Base-by-base conservation (phyloP, 2,113 vertebrate species). In the Calcarius ornatus region DNA sequence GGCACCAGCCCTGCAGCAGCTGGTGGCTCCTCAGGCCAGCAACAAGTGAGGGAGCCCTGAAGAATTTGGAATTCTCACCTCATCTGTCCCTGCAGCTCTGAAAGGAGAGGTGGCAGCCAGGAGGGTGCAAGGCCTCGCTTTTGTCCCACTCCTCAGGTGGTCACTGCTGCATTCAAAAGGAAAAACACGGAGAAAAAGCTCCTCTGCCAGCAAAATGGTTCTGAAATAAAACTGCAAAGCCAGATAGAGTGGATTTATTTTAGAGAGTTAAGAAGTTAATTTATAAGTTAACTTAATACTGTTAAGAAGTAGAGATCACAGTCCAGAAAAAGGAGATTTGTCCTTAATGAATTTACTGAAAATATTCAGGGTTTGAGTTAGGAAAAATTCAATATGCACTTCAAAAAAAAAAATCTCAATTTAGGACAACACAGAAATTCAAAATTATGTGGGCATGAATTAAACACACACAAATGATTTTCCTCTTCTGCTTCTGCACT, bases 91-190 rank as follows among this genome's bases (percentile, higher is more conserved):
- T 85, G 77, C 40, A 51, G 66, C 22, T 90, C 82, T 76, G 86
- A 23, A 60, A 56, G 31, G 24, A 71, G 53, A 22, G 5, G 31
- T 64, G 68, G 30, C 31, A 68, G 93, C 93, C 69, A 43, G 42
- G 87, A 76, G 75, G 81, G 81, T 60, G 94, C 87, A 86, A 87
- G 54, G 64, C 57, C 77, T 86, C 50, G 38, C 86, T 86, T 91
- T 63, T 95, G 82, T 38, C 91, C 81, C 90, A 93, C 65, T 71
- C 86, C 80, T 91, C 88, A 87, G 90, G 69, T 28, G 50, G 68
- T 80, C 43, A 65, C 79, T 93, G 28, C 17, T 68, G 47, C 35
- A 40, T n/a, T 78, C 19, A 60, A 38, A 84, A 87, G 71, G 37
- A 38, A 80, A 72, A 77, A 63, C 56, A 73, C 37, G n/a, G 47